phyloP scores from a whole-genome alignment of 2,888 invertebrate genomes.

The Nemoura dubitans region DNA sequence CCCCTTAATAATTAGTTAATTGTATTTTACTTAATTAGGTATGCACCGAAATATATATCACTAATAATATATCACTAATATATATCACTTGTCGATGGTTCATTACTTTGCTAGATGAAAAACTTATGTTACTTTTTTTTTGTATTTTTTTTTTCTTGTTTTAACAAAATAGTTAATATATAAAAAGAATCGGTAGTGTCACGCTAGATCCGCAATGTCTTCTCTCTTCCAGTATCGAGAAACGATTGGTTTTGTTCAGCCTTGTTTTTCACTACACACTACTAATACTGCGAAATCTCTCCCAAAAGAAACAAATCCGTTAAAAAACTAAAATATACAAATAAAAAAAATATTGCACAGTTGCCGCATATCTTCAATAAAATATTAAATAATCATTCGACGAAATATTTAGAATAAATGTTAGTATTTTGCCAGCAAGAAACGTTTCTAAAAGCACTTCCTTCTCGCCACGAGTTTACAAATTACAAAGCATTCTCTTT shows the following conservation, averaged over 20 bases:
- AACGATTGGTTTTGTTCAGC: not conserved
- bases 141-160: not conserved
- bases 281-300: not conserved
- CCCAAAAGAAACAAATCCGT: not conserved
- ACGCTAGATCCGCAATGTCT: not conserved
- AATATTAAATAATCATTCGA: not conserved
- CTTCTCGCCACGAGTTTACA: not conserved
- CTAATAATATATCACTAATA: not conserved
- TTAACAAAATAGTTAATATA: not conserved
- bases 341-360: not conserved
- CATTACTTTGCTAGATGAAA: not conserved
- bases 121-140: not conserved
- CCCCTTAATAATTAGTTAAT: not conserved
- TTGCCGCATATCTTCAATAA: not conserved
- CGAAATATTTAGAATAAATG: not conserved
- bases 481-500: not conserved
- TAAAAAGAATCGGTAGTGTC: not conserved
- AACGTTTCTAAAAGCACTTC: not conserved
- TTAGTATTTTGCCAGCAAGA: not conserved
- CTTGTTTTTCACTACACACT: not conserved
- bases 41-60: constrained; percentile 12
- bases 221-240: not conserved
- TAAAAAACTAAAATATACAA: not conserved
- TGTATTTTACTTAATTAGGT: constrained; percentile 2
- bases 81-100: not conserved